Evolutionary conservation across 2,888 invertebrate genomes (phyloP).

Genomic region (Masnerella sp.): DNA sequence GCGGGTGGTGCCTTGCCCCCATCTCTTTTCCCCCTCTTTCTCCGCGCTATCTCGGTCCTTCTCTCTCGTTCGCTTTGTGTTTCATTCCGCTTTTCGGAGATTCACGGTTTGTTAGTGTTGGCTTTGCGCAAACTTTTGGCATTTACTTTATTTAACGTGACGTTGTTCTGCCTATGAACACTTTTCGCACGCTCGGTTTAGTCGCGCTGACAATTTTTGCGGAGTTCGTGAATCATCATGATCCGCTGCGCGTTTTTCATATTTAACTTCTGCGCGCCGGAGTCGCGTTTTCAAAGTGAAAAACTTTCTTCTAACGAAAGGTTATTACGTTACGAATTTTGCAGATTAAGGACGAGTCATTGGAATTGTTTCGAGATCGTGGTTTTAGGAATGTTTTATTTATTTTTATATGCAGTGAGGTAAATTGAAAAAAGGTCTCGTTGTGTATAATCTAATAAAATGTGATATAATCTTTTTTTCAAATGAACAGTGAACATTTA

Average conservation of each 20-base stretch:
- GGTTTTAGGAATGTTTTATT: too few relatives aligned
- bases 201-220: constrained; percentile 41
- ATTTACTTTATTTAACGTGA: constrained; percentile 57
- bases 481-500: too few relatives aligned
- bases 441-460: too few relatives aligned
- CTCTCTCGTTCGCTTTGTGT: constrained; percentile 11
- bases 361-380: constrained; percentile 17
- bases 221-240: constrained; percentile 39
- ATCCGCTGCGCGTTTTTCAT: constrained; percentile 37
- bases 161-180: constrained; percentile 55
- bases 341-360: constrained; percentile 16
- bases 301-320: constrained; percentile 32
- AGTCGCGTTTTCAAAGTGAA: constrained; percentile 14
- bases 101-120: constrained; percentile 54
- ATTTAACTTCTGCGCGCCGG: constrained; percentile 14
- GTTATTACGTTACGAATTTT: constrained; percentile 19
- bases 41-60: not conserved
- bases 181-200: constrained; percentile 47
- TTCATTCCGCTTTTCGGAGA: constrained; percentile 35
- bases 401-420: too few relatives aligned
- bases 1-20: constrained; percentile 7
- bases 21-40: not conserved
- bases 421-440: too few relatives aligned
- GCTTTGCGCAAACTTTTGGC: constrained; percentile 56
- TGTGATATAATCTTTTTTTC: too few relatives aligned